Conservation (phyloP, 2,797 vertebrate genomes). For the Phrynocephalus guinanensis region DNA sequence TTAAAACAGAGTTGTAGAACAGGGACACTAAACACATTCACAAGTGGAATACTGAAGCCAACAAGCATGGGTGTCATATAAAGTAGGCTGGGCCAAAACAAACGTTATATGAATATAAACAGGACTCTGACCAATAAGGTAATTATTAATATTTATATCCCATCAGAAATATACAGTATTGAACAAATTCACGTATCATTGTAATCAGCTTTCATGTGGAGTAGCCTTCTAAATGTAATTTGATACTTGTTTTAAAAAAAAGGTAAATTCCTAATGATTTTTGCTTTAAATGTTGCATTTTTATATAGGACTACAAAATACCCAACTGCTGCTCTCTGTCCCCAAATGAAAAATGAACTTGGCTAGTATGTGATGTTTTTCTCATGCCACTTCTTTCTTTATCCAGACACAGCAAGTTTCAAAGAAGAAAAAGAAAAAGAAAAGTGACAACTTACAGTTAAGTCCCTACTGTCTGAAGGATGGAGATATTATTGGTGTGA, state of each 20-base stretch:
- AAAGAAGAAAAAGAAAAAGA: constrained; percentile 89
- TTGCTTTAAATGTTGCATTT: too few species aligned
- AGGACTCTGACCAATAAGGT: not conserved
- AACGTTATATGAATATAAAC: too few species aligned
- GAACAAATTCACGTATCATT: not conserved
- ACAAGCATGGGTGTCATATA: too few species aligned
- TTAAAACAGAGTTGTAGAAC: too few species aligned
- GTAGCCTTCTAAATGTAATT: not conserved
- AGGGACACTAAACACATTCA: too few species aligned
- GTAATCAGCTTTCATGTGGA: not conserved
- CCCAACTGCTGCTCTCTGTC: not conserved
- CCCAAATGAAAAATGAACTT: not conserved
- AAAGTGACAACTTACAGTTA: constrained; percentile 85
- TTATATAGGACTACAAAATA: not conserved
- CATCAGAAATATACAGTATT: not conserved
- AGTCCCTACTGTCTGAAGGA: constrained; percentile 91
- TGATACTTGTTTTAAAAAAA: too few species aligned
- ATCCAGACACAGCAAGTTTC: constrained; percentile 89
- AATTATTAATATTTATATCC: not conserved
- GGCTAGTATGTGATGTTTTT: not conserved
- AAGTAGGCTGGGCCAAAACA: too few species aligned
- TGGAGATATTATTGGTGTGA: constrained; percentile 89
- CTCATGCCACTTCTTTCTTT: constrained; percentile 40
- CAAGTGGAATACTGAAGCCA: too few species aligned
- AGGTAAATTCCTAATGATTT: too few species aligned